Base-by-base conservation (phyloP, 2,797 vertebrate genomes). In the Chaetodon trifasciatus region DNA sequence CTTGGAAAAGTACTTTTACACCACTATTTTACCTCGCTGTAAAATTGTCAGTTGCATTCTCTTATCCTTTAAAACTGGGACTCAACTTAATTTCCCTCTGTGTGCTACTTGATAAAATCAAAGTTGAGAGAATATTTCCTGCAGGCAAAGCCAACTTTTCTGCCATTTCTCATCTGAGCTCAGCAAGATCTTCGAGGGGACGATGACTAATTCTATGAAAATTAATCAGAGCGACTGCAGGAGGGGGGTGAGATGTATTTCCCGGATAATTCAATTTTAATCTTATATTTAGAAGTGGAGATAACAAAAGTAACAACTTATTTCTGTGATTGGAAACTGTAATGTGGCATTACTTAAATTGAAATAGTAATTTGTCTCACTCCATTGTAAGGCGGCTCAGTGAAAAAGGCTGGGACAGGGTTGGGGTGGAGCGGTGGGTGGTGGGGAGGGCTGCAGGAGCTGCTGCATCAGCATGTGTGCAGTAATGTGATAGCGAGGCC, bases 381-480 rank as follows among this genome's bases (percentile, higher is more conserved):
- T 89, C 81, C 68, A 84, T 91, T 90, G 88, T 92, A 64, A 81
- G 76, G 58, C 17, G 77, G 78, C 85, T 82, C 50, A 37, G 75
- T 74, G 40, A 76, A 76, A 81, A 82, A 64, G 52, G 80, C 80
- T 60, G 75, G 78, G 68, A 40, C 19, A 5, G 37, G 55, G 70
- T 19, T 16, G 64, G 78, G 73, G 53, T 55, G 74, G 40, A n/a
- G 12, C 13, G 21, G 16, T 52, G 64, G 71, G 77, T 81, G n/a
- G 11, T 24, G 57, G 72, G 49, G 64, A 60, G 70, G 75, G 76
- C 66, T 84, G 76, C 75, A 17, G 83, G 84, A 60, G 86, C 84
- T 94, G 95, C 95, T 93, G 94, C 92, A 92, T 96, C 95, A 96
- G 95, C 95, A 94, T 96, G 92, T 96, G 93, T 93, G 93, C 91